Conservation (phyloP, 2,888 invertebrate species). For the Acrobeloides nanus region DNA sequence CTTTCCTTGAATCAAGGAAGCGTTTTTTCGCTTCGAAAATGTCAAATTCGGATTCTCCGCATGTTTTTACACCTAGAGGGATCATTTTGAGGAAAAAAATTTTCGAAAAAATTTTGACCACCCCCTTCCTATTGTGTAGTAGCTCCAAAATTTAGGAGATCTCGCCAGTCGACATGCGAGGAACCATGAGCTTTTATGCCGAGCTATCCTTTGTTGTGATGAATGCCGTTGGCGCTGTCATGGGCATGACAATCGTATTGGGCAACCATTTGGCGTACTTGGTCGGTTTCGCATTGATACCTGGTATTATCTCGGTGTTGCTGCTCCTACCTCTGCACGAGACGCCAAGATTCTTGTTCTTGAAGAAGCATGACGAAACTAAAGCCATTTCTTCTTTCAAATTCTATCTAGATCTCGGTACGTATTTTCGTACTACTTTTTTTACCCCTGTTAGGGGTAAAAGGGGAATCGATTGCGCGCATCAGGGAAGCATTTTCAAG, state of each 20-base stretch:
- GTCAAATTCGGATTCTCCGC: too few species aligned
- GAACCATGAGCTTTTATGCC: constrained; percentile 44
- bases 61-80: too few species aligned
- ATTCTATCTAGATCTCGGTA: constrained; percentile 36
- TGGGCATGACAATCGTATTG: constrained; percentile 38
- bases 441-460: too few species aligned
- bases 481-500: too few species aligned
- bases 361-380: constrained; percentile 30
- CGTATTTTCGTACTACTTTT: background rate
- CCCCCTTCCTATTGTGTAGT: background rate
- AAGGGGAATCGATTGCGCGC: too few species aligned
- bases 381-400: constrained; percentile 28
- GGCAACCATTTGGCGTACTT: constrained; percentile 31
- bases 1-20: too few species aligned
- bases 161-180: constrained; percentile 35
- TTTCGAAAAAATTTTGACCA: background rate
- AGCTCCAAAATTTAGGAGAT: constrained; percentile 29
- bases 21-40: too few species aligned
- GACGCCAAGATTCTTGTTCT: constrained; percentile 40
- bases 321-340: constrained; percentile 35
- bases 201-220: constrained; percentile 45
- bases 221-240: constrained; percentile 39
- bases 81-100: too few species aligned
- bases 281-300: constrained; percentile 36
- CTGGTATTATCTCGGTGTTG: constrained; percentile 31